These are phyloP conservation scores for Anagyrus pseudococci DNA, from an alignment of 2,888 invertebrate species.

Conservation along the genomic window DNA sequence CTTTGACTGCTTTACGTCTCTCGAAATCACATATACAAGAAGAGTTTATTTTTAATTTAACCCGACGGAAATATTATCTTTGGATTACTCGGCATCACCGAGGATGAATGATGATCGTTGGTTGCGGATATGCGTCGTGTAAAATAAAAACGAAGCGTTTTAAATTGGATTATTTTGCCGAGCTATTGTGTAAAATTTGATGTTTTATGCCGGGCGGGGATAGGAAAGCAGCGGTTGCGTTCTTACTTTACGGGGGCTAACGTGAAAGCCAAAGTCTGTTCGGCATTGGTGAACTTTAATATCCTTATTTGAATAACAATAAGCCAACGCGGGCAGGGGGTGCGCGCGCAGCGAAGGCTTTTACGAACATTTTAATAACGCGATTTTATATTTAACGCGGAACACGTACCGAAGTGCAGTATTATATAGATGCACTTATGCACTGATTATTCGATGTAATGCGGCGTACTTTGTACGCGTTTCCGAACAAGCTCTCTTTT, in stretches of 20 bases:
- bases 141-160: too few relatives aligned
- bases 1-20: not conserved
- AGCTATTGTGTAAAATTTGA: too few relatives aligned
- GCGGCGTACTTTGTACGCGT: too few relatives aligned
- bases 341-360: slow-evolving; percentile 2
- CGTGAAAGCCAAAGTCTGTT: slow-evolving; percentile 6
- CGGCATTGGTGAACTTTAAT: slow-evolving; percentile 27
- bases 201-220: too few relatives aligned
- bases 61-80: not conserved
- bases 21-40: not conserved
- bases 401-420: not conserved
- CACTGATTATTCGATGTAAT: slow-evolving; percentile 8
- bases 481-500: too few relatives aligned
- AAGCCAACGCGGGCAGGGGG: not conserved
- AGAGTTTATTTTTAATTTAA: not conserved
- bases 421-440: slow-evolving; percentile 3
- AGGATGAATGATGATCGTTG: too few relatives aligned
- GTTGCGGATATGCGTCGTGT: too few relatives aligned
- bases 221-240: not conserved
- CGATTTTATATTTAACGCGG: slow-evolving; percentile 14
- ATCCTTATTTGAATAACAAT: slow-evolving; percentile 30
- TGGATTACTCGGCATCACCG: too few relatives aligned
- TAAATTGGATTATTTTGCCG: too few relatives aligned
- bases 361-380: slow-evolving; percentile 29
- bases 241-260: slow-evolving; percentile 18